phyloP scores from a whole-genome alignment of 2,113 vertebrate genomes.

The Esox niger region DNA sequence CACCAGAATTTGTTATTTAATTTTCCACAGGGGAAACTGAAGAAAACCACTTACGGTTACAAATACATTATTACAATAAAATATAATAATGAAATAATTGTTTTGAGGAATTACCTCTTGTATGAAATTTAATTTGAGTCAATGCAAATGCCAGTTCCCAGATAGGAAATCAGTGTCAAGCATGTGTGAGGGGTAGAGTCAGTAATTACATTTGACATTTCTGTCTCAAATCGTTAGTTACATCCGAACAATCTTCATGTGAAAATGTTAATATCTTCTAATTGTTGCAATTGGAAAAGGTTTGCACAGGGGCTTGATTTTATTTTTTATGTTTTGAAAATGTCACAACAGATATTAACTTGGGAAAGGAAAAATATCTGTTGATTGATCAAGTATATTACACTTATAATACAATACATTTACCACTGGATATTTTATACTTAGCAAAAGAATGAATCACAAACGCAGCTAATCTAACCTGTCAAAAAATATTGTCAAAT shows the following conservation, averaged over 20 bases:
- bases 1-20: too few species aligned
- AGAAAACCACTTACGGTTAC: constrained; percentile 48
- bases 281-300: constrained; percentile 66
- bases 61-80: too few species aligned
- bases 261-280: constrained; percentile 63
- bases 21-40: too few species aligned
- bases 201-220: constrained; percentile 71
- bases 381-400: neutral
- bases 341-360: constrained; percentile 43
- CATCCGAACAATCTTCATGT: constrained; percentile 40
- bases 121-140: constrained; percentile 26
- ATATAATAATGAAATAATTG: constrained; percentile 7
- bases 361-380: neutral
- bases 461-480: neutral
- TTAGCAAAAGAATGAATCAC: neutral
- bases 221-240: constrained; percentile 53
- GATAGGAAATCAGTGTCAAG: constrained; percentile 5
- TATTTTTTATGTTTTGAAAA: constrained; percentile 46
- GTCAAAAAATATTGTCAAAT: neutral
- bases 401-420: neutral
- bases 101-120: constrained; percentile 29
- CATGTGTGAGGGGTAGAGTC: constrained; percentile 25
- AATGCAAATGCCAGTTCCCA: constrained; percentile 51
- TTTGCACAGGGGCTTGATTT: constrained; percentile 35
- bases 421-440: neutral